Conservation (phyloP, 64 coral and sea anemone genomes). For the Porites lutea region DNA sequence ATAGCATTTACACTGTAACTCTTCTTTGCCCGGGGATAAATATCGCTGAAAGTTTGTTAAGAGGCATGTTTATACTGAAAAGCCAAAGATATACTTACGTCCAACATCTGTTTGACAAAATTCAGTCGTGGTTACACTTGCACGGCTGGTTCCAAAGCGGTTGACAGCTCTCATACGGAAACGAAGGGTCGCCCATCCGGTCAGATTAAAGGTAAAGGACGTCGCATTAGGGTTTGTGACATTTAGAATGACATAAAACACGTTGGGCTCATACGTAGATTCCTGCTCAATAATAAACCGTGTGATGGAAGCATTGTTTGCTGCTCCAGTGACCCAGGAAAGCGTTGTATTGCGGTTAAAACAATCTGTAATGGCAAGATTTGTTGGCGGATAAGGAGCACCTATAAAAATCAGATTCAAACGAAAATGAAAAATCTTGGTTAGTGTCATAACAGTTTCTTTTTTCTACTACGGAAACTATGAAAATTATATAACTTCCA, state of each 20-base stretch:
- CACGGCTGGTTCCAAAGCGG: constrained; percentile 67
- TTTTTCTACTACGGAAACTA: no score
- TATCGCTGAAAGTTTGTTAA: background rate
- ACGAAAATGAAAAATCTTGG: no score
- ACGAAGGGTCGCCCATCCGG: constrained; percentile 62
- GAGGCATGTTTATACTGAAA: background rate
- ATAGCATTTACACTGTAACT: no score
- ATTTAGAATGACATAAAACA: constrained; percentile 45
- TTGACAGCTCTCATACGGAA: constrained; percentile 77
- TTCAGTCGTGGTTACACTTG: constrained; percentile 53
- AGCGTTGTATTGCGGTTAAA: constrained; percentile 42
- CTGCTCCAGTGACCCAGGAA: constrained; percentile 31
- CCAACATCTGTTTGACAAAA: background rate
- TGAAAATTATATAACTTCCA: no score
- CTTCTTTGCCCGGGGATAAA: background rate
- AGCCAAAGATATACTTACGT: background rate
- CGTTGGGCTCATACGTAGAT: constrained; percentile 39
- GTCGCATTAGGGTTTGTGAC: constrained; percentile 40
- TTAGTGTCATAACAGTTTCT: no score
- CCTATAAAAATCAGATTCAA: constrained; percentile 17
- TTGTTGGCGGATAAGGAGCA: constrained; percentile 73
- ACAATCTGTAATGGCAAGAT: constrained; percentile 40
- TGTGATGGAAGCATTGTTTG: constrained; percentile 63
- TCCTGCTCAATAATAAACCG: constrained; percentile 80
- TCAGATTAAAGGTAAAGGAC: constrained; percentile 41